Evolutionary conservation across 2,888 invertebrate species (phyloP).

Genomic region (Epinotia bilunana): DNA sequence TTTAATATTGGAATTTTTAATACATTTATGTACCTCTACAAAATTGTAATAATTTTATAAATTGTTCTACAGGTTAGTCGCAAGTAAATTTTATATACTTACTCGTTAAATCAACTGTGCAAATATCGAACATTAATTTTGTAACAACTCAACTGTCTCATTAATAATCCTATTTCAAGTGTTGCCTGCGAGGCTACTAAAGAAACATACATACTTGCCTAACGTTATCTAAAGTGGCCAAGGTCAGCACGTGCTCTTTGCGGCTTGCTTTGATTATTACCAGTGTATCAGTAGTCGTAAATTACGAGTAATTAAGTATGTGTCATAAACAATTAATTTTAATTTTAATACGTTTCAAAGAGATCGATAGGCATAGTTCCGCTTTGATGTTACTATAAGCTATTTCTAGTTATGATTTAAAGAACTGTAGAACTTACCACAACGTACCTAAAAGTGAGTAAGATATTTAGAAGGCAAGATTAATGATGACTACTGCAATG

Average conservation of each 20-base stretch:
- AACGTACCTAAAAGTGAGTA: not conserved
- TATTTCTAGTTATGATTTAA: not conserved
- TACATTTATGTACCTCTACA: too few relatives aligned
- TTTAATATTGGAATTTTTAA: too few relatives aligned
- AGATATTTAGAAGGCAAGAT: not conserved
- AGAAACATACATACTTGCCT: slow-evolving; percentile 10
- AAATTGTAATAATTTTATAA: slow-evolving; percentile 11
- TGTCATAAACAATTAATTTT: slow-evolving; percentile 44
- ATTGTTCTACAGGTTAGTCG: not conserved
- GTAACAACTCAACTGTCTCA: slow-evolving; percentile 10
- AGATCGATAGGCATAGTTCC: slow-evolving; percentile 2
- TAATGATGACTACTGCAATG: too few relatives aligned
- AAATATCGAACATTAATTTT: not conserved
- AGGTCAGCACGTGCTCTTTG: slow-evolving; percentile 51
- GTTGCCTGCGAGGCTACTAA: not conserved
- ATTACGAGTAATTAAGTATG: slow-evolving; percentile 72
- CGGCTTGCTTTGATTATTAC: slow-evolving; percentile 57
- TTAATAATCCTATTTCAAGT: slow-evolving; percentile 30
- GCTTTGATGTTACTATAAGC: slow-evolving; percentile 35
- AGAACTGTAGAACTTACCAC: not conserved
- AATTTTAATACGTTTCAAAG: slow-evolving; percentile 28
- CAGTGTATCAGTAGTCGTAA: slow-evolving; percentile 70
- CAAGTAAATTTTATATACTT: not conserved
- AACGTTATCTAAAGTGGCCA: slow-evolving; percentile 23
- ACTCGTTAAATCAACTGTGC: slow-evolving; percentile 4